Base-by-base conservation (phyloP, 2,113 vertebrate species). In the Hassar affinis region DNA sequence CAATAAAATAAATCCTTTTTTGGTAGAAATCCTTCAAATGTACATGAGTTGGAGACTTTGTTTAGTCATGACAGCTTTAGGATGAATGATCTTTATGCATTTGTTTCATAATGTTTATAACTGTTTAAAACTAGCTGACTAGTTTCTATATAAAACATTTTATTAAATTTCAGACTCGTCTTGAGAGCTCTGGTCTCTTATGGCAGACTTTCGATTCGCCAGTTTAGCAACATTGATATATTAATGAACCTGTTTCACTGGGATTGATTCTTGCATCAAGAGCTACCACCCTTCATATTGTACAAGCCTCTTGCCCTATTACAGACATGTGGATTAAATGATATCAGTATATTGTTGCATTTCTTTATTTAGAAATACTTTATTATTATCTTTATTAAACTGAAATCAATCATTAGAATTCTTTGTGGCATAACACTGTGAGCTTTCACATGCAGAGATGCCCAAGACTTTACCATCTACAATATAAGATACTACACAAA, bases 1-100 rank as follows among this genome's bases (percentile, higher is more conserved):
- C 9, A 9, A 82, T 51, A 83, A 51, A 51, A 30, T 49, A 27
- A 78, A 27, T 66, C 84, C 49, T 78, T 78, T 64, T 80, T 64
- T 59, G 59, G 51, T 27, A 49, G 22, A 69, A 69, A 52, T 64
- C 33, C 17, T 80, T 80, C 3, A 79, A 25, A 52, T 71, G 25
- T 25, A 42, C 25, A n/a, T 11, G 0, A 57, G 52, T 12, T 38
- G 10, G 30, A 69, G 10, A 8, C 18, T 68, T 38, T 15, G 49
- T 81, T 42, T 76, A 9, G 20, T 22, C 38, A 64, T 56, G 35
- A 56, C 25, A 57, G 57, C 38, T 85, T 33, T 47, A 38, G 8
- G 27, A 66, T 81, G 35, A 49, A 33, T 75, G 47, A 47, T 10
- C 8, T 6, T 22, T 66, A 42, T 77, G 51, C 4, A 6, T 30